These are phyloP conservation scores for Heliconius hermathena DNA, from an alignment of 1,140 invertebrate genomes.

Conservation along the genomic window DNA sequence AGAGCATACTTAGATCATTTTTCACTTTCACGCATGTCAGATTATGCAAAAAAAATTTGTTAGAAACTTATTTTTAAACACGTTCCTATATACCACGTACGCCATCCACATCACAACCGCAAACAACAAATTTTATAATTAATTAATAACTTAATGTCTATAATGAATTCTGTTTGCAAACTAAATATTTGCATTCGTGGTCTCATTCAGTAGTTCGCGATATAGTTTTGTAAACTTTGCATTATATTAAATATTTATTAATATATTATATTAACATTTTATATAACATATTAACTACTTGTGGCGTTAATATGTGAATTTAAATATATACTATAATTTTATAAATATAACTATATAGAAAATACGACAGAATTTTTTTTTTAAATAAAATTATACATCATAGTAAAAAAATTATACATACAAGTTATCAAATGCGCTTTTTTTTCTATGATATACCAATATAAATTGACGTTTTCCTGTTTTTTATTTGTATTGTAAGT, in stretches of 20 bases:
- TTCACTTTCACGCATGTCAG: background rate
- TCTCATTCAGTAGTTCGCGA: background rate
- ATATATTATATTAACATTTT: background rate
- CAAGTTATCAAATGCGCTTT: no score
- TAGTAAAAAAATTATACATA: no score
- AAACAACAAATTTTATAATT: constrained; percentile 3
- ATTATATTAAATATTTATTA: background rate
- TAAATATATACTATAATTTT: background rate
- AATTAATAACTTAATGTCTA: constrained; percentile 2
- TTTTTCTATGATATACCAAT: no score
- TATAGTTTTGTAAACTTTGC: background rate
- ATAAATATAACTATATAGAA: no score
- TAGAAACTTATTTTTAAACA: background rate
- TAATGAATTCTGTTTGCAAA: constrained; percentile 4
- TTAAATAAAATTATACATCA: no score
- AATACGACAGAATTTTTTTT: no score
- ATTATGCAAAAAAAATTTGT: no score
- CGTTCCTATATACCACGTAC: background rate
- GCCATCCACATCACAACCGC: background rate
- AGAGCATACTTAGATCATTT: background rate
- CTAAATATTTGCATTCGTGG: constrained; percentile 1
- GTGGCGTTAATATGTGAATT: background rate
- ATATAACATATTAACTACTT: background rate
- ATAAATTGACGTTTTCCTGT: no score
- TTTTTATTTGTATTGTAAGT: no score